phyloP scores from a whole-genome alignment of 2,888 invertebrate genomes.

The Cylindroiulus punctatus region DNA sequence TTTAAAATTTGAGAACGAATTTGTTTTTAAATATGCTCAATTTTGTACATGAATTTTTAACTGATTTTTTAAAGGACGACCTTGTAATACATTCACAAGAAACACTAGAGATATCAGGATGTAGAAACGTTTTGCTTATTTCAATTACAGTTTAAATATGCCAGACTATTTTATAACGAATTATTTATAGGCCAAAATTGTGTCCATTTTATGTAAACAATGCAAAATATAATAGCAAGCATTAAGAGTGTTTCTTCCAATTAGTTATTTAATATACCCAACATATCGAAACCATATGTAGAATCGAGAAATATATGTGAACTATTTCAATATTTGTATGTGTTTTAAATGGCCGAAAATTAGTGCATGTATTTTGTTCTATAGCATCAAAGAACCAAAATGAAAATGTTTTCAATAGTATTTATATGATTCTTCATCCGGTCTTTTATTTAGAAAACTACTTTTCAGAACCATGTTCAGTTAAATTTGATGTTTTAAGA shows the following conservation, averaged over 20 bases:
- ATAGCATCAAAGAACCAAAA: background rate
- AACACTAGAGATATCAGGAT: background rate
- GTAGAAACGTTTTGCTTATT: background rate
- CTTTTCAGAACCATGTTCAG: background rate
- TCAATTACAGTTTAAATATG: background rate
- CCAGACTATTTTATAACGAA: background rate
- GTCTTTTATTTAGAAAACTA: background rate
- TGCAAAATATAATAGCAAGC: conserved; percentile 8
- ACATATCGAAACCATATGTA: conserved; percentile 29
- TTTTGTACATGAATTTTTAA: conserved; percentile 43
- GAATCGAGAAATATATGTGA: background rate
- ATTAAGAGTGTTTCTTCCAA: background rate
- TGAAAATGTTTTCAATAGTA: background rate
- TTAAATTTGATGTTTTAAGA: background rate
- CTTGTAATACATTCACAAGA: background rate
- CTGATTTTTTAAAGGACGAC: conserved; percentile 22
- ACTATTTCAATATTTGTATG: conserved; percentile 1
- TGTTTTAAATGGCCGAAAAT: background rate
- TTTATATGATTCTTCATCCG: background rate
- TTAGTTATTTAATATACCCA: conserved; percentile 15
- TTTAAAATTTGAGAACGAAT: background rate
- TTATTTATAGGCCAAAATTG: conserved; percentile 11
- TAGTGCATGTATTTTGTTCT: conserved; percentile 20
- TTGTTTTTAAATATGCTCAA: conserved; percentile 35
- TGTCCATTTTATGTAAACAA: conserved; percentile 29